These are phyloP conservation scores for Idaea dimidiata DNA, from an alignment of 2,888 invertebrate species.

Conservation along the genomic window DNA sequence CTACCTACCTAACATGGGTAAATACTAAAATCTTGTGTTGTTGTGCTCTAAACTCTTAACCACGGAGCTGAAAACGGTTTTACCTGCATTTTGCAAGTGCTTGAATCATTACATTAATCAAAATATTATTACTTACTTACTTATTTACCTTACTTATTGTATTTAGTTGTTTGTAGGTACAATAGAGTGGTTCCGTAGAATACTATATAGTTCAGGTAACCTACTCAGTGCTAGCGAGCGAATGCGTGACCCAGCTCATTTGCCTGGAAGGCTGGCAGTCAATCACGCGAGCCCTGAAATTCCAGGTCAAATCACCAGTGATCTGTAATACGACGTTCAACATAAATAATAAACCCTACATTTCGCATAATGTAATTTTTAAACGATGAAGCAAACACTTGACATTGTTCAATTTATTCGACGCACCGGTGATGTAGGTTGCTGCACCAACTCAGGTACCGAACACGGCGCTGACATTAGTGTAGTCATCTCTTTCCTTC, in stretches of 20 bases:
- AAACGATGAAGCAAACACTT: conserved; percentile 60
- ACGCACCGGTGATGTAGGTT: conserved; percentile 73
- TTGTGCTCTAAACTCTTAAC: not conserved
- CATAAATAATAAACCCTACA: conserved; percentile 14
- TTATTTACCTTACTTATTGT: too few species aligned
- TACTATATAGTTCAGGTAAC: conserved; percentile 4
- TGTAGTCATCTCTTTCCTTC: conserved; percentile 47
- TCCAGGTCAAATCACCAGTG: conserved; percentile 25
- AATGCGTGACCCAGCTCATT: conserved; percentile 27
- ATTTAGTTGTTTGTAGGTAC: not conserved
- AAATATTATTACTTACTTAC: too few species aligned
- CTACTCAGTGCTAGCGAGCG: not conserved
- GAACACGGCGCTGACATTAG: conserved; percentile 32
- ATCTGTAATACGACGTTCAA: conserved; percentile 8
- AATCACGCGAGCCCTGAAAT: conserved; percentile 29
- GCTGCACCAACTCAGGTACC: conserved; percentile 68
- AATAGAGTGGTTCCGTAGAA: not conserved
- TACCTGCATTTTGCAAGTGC: not conserved
- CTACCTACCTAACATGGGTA: not conserved
- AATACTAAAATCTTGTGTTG: not conserved
- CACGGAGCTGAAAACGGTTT: not conserved
- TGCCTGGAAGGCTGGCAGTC: conserved; percentile 13
- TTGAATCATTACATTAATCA: not conserved
- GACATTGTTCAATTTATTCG: conserved; percentile 65
- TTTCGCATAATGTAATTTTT: conserved; percentile 50